Percentiles rank a stretch among this genome's conserved stretches.
These are phyloP conservation scores for Hemicrepidius hirtus DNA, from an alignment of 2,888 invertebrate species.

Conservation along the genomic window DNA sequence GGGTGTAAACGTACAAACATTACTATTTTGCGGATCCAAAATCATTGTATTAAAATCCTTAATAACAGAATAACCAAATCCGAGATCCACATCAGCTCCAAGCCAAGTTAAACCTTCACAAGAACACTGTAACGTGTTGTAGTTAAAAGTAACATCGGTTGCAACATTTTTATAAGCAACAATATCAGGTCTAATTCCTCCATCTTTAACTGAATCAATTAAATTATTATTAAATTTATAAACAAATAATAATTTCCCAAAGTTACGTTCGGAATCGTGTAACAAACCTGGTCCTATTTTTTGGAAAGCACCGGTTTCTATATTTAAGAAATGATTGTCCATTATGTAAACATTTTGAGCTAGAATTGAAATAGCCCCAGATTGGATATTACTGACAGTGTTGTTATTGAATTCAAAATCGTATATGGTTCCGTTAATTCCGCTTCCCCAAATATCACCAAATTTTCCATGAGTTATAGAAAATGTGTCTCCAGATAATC, in stretches of 20 bases:
- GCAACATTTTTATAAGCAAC: conserved; percentile 71
- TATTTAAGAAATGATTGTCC: conserved; percentile 70
- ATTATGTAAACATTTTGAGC: conserved; percentile 64
- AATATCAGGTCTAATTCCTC: conserved; percentile 73
- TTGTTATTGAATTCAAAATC: conserved; percentile 71
- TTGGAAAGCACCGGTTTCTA: conserved; percentile 72
- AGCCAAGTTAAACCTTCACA: conserved; percentile 74
- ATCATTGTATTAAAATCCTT: conserved; percentile 71
- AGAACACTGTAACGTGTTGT: conserved; percentile 73
- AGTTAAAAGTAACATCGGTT: conserved; percentile 68
- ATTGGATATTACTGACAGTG: conserved; percentile 69
- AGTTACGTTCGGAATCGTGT: conserved; percentile 60
- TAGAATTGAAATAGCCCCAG: conserved; percentile 69
- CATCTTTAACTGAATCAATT: conserved; percentile 72
- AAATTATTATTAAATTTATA: conserved; percentile 72
- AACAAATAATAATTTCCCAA: conserved; percentile 61
- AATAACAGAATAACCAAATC: conserved; percentile 58
- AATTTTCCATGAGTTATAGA: conserved; percentile 69
- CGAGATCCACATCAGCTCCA: conserved; percentile 56
- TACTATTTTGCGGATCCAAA: conserved; percentile 71
- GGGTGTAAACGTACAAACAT: conserved; percentile 72
- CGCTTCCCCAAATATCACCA: conserved; percentile 69
- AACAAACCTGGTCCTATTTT: conserved; percentile 63
- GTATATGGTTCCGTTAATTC: conserved; percentile 73
- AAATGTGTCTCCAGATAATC: conserved; percentile 65